phyloP scores from a whole-genome alignment of 2,113 vertebrate species.

The Asarcornis scutulata region DNA sequence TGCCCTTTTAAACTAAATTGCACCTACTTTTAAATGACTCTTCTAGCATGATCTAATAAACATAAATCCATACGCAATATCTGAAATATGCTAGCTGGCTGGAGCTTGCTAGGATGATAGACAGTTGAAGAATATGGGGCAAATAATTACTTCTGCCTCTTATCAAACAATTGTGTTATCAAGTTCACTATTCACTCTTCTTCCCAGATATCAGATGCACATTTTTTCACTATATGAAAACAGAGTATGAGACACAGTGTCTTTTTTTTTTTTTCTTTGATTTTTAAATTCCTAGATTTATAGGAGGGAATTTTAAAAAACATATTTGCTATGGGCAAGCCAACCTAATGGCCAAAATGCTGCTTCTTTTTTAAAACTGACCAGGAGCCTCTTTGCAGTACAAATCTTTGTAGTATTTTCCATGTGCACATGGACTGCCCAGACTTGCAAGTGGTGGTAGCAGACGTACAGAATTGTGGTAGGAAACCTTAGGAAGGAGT shows the following conservation, averaged over 20 bases:
- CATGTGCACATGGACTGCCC: not conserved
- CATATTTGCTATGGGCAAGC: not conserved
- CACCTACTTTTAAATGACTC: not conserved
- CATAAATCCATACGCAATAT: accelerated
- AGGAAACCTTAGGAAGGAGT: no score
- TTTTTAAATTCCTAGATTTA: not conserved
- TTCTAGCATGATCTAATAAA: not conserved
- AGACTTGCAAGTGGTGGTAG: no score
- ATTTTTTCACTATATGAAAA: not conserved
- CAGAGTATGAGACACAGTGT: not conserved
- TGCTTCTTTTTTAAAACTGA: not conserved
- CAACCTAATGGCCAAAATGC: not conserved
- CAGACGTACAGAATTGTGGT: no score
- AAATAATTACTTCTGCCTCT: not conserved
- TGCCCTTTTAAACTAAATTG: not conserved
- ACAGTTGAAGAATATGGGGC: not conserved
- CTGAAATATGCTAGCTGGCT: not conserved
- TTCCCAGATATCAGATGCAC: not conserved
- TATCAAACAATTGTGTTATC: not conserved
- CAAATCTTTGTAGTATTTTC: not conserved
- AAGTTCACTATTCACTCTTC: not conserved
- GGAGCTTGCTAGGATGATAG: not conserved
- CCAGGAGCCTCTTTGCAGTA: not conserved
- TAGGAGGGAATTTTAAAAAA: not conserved
- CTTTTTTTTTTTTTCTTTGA: not conserved